Percentiles rank a stretch among this genome's conserved stretches.
phyloP scores from a whole-genome alignment of 2,113 vertebrate genomes.

The Syrmaticus mikado region DNA sequence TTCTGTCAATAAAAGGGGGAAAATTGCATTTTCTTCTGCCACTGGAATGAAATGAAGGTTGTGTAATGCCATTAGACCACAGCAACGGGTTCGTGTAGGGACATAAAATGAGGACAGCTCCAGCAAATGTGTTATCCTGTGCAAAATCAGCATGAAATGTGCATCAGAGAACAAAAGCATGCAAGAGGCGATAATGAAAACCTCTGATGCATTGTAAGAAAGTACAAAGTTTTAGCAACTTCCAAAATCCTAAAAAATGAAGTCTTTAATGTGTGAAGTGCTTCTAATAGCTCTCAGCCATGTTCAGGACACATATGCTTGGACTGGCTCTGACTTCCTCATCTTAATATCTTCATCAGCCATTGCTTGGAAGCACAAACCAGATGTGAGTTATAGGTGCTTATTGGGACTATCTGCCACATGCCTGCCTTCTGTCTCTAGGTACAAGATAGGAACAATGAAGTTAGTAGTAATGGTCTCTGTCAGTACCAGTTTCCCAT shows the following conservation, averaged over 20 bases:
- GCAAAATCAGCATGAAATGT: neutral
- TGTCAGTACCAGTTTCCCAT: neutral
- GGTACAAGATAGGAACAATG: rapidly evolving
- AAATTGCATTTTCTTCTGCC: neutral
- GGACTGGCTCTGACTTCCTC: neutral
- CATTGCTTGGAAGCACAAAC: neutral
- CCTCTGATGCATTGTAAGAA: neutral
- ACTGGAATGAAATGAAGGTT: neutral
- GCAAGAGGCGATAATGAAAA: neutral
- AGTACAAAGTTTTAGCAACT: neutral
- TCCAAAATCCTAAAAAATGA: neutral
- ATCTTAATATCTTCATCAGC: neutral
- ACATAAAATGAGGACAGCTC: neutral
- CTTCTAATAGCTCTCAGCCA: neutral
- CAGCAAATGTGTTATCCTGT: neutral
- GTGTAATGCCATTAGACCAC: neutral
- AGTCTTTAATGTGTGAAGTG: neutral
- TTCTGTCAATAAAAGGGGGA: neutral
- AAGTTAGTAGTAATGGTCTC: neutral
- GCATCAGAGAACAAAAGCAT: neutral
- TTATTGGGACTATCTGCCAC: neutral
- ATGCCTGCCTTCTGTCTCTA: neutral
- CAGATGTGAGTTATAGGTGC: neutral
- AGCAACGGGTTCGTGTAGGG: neutral
- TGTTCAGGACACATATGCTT: neutral